phyloP scores from a whole-genome alignment of 2,797 vertebrate species.

The Pseudomugil gertrudae region DNA sequence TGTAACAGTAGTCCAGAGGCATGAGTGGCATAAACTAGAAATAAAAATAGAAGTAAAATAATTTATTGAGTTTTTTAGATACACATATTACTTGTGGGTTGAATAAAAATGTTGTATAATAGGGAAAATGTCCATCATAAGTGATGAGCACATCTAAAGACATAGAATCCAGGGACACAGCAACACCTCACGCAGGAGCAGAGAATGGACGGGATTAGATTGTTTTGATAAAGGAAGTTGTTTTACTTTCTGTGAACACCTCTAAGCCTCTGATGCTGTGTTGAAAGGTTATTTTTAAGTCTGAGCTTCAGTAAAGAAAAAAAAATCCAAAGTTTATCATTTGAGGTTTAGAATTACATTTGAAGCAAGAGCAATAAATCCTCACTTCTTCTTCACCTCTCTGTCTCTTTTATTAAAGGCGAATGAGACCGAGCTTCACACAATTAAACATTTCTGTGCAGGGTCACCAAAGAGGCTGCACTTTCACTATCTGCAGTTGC shows the following conservation, averaged over 20 bases:
- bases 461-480: slow-evolving; percentile 65
- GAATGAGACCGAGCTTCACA: slow-evolving; percentile 41
- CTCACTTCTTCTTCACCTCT: slow-evolving; percentile 1
- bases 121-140: background rate
- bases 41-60: too few relatives aligned
- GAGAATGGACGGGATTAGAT: background rate
- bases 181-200: background rate
- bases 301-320: background rate
- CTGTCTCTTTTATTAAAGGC: slow-evolving; percentile 20
- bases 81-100: background rate
- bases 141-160: background rate
- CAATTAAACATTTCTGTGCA: slow-evolving; percentile 64
- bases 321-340: background rate
- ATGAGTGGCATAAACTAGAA: too few relatives aligned
- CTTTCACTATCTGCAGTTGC: slow-evolving; percentile 74
- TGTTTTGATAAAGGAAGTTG: background rate
- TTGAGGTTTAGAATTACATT: background rate
- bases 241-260: background rate
- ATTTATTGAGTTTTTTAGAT: too few relatives aligned
- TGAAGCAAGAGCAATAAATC: background rate
- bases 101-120: slow-evolving; percentile 6
- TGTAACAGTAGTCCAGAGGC: too few relatives aligned
- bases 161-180: background rate
- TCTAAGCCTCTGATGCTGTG: background rate
- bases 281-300: background rate